Conservation (phyloP, 2,113 vertebrate species). For the Coregonus clupeaformis region DNA sequence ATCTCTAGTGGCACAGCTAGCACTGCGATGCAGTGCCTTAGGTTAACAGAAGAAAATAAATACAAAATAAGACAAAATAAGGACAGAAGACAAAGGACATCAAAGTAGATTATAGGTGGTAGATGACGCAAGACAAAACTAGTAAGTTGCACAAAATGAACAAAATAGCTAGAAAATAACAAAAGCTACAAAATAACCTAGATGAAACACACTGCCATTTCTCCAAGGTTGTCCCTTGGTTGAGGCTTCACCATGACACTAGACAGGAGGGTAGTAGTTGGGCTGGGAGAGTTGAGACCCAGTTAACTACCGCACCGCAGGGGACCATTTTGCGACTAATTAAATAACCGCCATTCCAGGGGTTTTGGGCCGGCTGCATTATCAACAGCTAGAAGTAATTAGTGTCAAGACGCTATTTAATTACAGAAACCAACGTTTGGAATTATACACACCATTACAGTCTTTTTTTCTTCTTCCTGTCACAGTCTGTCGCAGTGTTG, state of each 20-base stretch:
- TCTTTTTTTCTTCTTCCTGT: conserved; percentile 23
- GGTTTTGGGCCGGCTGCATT: conserved; percentile 52
- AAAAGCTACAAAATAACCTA: too few species aligned
- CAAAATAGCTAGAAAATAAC: too few species aligned
- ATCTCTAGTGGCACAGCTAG: too few species aligned
- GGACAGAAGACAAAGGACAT: too few species aligned
- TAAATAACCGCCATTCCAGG: conserved; percentile 48
- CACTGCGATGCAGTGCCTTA: too few species aligned
- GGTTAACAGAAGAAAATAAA: too few species aligned
- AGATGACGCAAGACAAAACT: neutral
- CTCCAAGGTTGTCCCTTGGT: neutral
- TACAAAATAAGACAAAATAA: too few species aligned
- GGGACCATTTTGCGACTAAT: conserved; percentile 39
- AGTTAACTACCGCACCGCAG: conserved; percentile 23
- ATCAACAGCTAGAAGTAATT: conserved; percentile 70
- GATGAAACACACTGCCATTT: too few species aligned
- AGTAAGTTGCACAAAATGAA: neutral
- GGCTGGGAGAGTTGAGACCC: conserved; percentile 13
- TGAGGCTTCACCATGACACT: too few species aligned
- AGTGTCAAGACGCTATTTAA: conserved; percentile 63
- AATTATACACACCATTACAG: conserved; percentile 66
- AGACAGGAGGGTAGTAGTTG: neutral
- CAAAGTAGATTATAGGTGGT: neutral
- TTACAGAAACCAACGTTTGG: conserved; percentile 55
- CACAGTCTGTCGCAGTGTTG: neutral